These are phyloP conservation scores for Argyrosomus japonicus DNA, from an alignment of 2,113 vertebrate species.

Conservation along the genomic window DNA sequence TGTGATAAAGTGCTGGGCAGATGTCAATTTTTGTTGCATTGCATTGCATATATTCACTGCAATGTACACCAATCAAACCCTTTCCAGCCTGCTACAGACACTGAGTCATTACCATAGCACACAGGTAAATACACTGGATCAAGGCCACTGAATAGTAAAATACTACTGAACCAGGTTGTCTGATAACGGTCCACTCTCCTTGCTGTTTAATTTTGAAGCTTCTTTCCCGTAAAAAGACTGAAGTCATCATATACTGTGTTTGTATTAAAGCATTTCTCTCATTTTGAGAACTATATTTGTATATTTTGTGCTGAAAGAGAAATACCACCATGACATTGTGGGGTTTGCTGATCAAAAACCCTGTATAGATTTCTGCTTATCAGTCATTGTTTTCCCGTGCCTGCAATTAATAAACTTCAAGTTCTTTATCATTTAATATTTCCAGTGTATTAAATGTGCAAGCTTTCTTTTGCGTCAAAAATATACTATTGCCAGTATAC, in stretches of 20 bases:
- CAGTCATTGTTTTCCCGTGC: slow-evolving; percentile 62
- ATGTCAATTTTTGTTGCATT: neutral
- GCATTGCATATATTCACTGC: neutral
- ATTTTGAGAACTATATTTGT: slow-evolving; percentile 61
- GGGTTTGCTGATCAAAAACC: slow-evolving; percentile 35
- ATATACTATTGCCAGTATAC: neutral
- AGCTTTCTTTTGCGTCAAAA: neutral
- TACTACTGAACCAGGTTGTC: slow-evolving; percentile 26
- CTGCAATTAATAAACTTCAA: slow-evolving; percentile 74
- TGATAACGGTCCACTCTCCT: slow-evolving; percentile 9
- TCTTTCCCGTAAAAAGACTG: slow-evolving; percentile 4
- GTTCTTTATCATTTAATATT: slow-evolving; percentile 25
- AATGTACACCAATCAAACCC: neutral
- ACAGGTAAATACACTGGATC: slow-evolving; percentile 23
- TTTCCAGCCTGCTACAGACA: neutral
- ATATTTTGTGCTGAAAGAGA: slow-evolving; percentile 58
- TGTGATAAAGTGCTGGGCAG: neutral
- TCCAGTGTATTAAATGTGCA: neutral
- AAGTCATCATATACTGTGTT: slow-evolving; percentile 14
- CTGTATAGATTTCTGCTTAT: slow-evolving; percentile 50
- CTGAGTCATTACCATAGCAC: neutral
- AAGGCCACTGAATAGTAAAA: neutral
- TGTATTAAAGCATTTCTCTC: slow-evolving; percentile 44
- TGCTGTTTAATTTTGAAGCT: slow-evolving; percentile 32
- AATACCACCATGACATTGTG: slow-evolving; percentile 23